Conservation (phyloP, 2,888 invertebrate genomes). For the Drosophila subsilvestris region DNA sequence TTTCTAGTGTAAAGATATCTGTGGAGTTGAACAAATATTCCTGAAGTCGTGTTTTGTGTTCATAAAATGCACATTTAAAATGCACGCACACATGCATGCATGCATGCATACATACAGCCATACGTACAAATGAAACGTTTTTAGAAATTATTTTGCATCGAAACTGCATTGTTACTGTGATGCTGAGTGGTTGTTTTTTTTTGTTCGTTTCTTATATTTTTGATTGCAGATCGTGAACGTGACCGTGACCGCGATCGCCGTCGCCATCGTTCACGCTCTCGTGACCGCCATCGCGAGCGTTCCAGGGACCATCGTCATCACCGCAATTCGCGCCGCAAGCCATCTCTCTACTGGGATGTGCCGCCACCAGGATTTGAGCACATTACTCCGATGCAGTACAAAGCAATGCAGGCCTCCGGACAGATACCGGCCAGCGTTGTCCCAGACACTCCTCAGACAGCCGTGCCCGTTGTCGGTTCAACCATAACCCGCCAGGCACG, state of each 20-base stretch:
- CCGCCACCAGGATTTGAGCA: conserved; percentile 99
- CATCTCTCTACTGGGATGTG: conserved; percentile 99
- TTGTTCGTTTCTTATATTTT: neutral
- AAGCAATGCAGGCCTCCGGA: conserved; percentile 95
- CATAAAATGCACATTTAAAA: neutral
- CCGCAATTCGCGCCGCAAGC: conserved; percentile 91
- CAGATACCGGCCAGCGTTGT: conserved; percentile 98
- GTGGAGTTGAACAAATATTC: neutral
- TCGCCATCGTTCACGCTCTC: conserved; percentile 70
- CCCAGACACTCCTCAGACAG: conserved; percentile 95
- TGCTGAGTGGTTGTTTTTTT: neutral
- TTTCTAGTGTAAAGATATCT: neutral
- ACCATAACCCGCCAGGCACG: conserved; percentile 98
- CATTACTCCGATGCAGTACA: conserved; percentile 97
- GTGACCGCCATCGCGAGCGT: conserved; percentile 72
- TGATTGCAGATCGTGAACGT: conserved; percentile 60
- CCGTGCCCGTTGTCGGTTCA: conserved; percentile 98
- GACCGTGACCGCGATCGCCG: conserved; percentile 63
- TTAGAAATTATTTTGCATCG: conserved; percentile 1
- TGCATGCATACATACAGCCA: neutral
- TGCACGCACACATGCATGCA: conserved; percentile 12
- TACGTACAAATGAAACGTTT: conserved; percentile 1
- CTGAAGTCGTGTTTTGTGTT: neutral
- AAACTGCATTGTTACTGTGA: neutral
- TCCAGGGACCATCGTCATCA: conserved; percentile 78